Base-by-base conservation (phyloP, 1,140 invertebrate species). In the Cardiocondyla obscurior region DNA sequence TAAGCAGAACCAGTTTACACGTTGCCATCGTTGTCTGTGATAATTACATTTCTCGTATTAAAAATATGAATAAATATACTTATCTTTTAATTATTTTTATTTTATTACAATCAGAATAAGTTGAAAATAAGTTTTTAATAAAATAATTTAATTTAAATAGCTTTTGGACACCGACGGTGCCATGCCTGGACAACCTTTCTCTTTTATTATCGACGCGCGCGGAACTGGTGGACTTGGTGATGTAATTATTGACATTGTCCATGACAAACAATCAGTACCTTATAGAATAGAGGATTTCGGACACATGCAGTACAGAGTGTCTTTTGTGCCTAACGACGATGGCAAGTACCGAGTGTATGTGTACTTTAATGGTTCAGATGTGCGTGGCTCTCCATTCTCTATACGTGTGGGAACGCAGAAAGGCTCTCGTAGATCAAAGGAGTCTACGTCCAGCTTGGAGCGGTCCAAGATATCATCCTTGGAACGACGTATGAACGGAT, bases 271-370 rank as follows among this genome's bases (percentile, higher is more conserved):
- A 83, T 97, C 97, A 12, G 95, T 99, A 44, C 97, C 98, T 70
- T 97, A 97, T 87, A 96, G 97, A 3, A 95, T 99, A 5, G 97
- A 98, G 85, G 97, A 98, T 90, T 96, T 98, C 51, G 97, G 97
- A 10, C 95, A 96, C 57, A 97, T 97, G 69, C 96, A 97, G 72
- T 98, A 99, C 88, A 95, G 97, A 22, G 97, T 99, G 2, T 97
- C 97, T 10, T 99, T 99, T 89, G 97, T 97, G 84, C 98, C 99
- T 0, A 95, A 96, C 72, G 96, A 97, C 55, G 96, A 97, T 57
- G 99, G 99, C 55, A 98, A 98, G 93, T 99, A 99, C 93, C 95
- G 97, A 65, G 96, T 99, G 42, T 98, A 99, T 91, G 96, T 99
- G 16, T 98, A 98, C 89, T 99, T 99, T 92, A 99, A 99, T 93